Evolutionary conservation across 2,113 vertebrate species (phyloP).

Genomic region (Sinocyclocheilus maitianheensis): DNA sequence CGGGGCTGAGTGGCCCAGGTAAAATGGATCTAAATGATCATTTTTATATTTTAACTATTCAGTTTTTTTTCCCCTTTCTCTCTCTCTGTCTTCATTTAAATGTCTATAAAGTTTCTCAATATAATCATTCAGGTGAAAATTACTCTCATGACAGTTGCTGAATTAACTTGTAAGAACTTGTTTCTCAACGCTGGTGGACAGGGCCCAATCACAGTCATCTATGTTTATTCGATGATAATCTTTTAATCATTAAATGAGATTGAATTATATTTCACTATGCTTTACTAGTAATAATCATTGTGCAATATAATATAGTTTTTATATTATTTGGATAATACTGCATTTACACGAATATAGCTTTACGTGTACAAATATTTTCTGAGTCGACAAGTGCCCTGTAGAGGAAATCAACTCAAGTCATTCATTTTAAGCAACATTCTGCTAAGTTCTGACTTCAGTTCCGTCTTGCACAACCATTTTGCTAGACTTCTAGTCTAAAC

Average conservation of each 20-base stretch:
- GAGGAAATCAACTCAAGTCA: neutral
- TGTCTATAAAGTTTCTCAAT: neutral
- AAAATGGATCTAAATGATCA: too few species aligned
- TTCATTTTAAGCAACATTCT: too few species aligned
- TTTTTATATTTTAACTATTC: too few species aligned
- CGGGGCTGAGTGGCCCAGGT: neutral
- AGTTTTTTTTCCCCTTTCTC: too few species aligned
- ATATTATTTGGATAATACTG: too few species aligned
- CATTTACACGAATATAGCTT: neutral
- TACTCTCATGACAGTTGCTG: neutral
- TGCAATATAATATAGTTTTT: neutral
- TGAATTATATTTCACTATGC: neutral
- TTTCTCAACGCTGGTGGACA: neutral
- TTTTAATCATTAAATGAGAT: neutral
- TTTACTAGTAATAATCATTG: neutral
- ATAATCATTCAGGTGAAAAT: neutral
- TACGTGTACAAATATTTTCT: too few species aligned
- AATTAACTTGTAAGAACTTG: neutral
- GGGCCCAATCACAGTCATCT: neutral
- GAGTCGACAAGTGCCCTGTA: too few species aligned
- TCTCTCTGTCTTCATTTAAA: too few species aligned
- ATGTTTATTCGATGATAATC: neutral
- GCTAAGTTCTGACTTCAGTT: too few species aligned
- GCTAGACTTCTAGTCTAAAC: neutral
- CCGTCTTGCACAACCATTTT: neutral